Percentiles rank a stretch among this genome's conserved stretches.
Evolutionary conservation across 1,140 invertebrate genomes (phyloP).

Genomic region (Ceratitis capitata): DNA sequence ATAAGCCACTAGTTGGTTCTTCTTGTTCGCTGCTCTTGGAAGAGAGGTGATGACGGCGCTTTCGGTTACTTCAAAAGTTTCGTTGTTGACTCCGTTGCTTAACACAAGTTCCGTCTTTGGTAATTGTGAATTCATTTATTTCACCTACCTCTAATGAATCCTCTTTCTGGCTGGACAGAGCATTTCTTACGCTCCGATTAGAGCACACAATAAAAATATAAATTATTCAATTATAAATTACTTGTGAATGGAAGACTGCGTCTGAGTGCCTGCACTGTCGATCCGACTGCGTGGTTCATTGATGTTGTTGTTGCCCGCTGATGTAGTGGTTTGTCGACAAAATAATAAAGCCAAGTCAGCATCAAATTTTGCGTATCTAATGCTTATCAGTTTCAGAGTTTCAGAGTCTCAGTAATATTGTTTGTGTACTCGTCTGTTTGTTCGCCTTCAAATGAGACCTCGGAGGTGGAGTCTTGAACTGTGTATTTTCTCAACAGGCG

Average conservation of each 20-base stretch:
- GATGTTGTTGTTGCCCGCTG: not conserved
- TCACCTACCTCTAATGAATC: too few species aligned
- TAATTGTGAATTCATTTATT: too few species aligned
- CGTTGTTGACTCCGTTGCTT: too few species aligned
- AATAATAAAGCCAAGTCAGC: not conserved
- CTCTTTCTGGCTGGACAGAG: not conserved
- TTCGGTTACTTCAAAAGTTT: too few species aligned
- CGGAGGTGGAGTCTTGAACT: not conserved
- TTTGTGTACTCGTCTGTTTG: too few species aligned
- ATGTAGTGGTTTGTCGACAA: not conserved
- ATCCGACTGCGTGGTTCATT: not conserved
- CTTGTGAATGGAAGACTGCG: slow-evolving; percentile 1
- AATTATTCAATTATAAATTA: slow-evolving; percentile 41
- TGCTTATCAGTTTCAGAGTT: not conserved
- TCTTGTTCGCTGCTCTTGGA: too few species aligned
- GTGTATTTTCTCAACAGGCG: not conserved
- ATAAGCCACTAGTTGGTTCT: too few species aligned
- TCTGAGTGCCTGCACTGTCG: not conserved
- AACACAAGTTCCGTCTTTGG: too few species aligned
- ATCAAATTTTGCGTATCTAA: slow-evolving; percentile 20
- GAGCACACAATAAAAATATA: slow-evolving; percentile 31
- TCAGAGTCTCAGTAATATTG: too few species aligned
- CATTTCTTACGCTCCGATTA: not conserved
- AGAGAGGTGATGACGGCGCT: too few species aligned
- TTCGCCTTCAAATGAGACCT: not conserved